Base-by-base conservation (phyloP, 2,113 vertebrate genomes). In the Ascaphus truei region DNA sequence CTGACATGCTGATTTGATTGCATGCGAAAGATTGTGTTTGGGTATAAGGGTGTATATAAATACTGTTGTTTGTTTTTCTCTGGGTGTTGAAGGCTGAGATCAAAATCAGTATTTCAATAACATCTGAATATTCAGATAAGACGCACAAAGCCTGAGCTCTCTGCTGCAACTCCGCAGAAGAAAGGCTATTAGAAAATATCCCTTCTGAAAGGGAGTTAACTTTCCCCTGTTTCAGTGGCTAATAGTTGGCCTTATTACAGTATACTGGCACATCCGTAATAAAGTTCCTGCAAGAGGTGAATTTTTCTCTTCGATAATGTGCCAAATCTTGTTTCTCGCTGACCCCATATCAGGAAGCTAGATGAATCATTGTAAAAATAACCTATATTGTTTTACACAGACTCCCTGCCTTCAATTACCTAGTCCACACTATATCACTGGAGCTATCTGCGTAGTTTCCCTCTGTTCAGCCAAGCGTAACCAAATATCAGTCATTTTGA, bases 311-410 rank as follows among this genome's bases (percentile, higher is more conserved):
- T 61, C 39, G 9, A 13, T 60, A 22, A 61, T 5, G 7, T 67
- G 45, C 62, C 67, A 1, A 71, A 50, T 36, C 10, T 27, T 9
- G 68, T 50, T 69, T 39, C 55, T 15, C 67, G 8, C 55, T 41
- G 36, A 52, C 12, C n/a, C 1, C 30, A 29, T 33, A 7, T 75
- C 48, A 69, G 76, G 67, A 76, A 73, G 62, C 53, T 36, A 58
- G 71, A 60, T 74, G 61, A 79, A 52, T 78, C 73, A 72, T 64
- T 73, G 34, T 67, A 58, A 78, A 78, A 80, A 76, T 75, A 76
- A 27, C 27, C 18, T 6, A 45, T 66, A 72, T 72, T 80, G 73
- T 73, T 76, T 72, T 50, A 77, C 31, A 39, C 56, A 60, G 60
- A 27, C 29, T 27, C 51, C 50, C 63, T 43, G 37, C 48, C 65